Evolutionary conservation across 2,888 invertebrate species (phyloP).

Genomic region (Nasonia oneida): DNA sequence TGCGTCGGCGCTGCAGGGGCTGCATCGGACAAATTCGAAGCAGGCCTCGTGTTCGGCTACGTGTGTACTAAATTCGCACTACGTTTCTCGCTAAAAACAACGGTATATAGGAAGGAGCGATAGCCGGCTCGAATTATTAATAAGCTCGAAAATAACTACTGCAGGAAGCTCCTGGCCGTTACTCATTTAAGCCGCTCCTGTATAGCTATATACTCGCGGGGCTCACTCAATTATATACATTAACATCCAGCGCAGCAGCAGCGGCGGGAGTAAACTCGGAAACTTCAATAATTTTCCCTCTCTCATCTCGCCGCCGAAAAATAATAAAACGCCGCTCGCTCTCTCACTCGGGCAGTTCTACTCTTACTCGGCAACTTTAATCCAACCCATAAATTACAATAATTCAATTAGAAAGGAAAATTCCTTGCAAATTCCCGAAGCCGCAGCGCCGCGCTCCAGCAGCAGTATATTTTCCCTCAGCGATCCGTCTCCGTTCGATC

Average conservation of each 20-base stretch:
- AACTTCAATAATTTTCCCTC: constrained; percentile 47
- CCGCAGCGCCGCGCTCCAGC: not conserved
- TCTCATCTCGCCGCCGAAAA: not conserved
- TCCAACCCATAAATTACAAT: constrained; percentile 60
- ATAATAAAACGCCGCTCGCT: constrained; percentile 16
- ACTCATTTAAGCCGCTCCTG: too few species aligned
- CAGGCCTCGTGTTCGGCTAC: not conserved
- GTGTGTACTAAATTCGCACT: not conserved
- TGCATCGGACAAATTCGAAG: not conserved
- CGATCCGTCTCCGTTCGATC: constrained; percentile 38
- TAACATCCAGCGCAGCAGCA: constrained; percentile 4
- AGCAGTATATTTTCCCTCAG: constrained; percentile 40
- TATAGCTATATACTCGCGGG: not conserved
- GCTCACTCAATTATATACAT: constrained; percentile 21
- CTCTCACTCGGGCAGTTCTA: too few species aligned
- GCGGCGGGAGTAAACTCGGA: constrained; percentile 17
- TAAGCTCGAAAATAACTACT: not conserved
- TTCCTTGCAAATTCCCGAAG: constrained; percentile 46
- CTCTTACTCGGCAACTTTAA: constrained; percentile 46
- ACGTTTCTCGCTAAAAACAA: not conserved
- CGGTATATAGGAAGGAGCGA: not conserved
- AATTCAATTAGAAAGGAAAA: constrained; percentile 60
- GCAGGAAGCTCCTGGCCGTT: too few species aligned
- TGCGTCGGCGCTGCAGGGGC: not conserved
- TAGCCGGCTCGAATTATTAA: not conserved